Conservation (phyloP, 1,140 invertebrate species). For the Psilanteris sp. region DNA sequence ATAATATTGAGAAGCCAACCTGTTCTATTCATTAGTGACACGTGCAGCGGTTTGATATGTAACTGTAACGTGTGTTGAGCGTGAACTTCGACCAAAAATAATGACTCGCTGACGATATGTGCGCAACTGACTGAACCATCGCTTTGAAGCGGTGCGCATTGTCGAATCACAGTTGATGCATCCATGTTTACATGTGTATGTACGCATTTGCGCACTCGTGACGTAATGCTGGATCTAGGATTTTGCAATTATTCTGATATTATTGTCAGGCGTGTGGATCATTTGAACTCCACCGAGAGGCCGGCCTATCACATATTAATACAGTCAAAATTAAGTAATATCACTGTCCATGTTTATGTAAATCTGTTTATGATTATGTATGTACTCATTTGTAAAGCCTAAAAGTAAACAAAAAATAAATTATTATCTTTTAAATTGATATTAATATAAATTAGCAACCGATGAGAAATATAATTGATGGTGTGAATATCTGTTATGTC, state of each 20-base stretch:
- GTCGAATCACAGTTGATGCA: conserved; percentile 12
- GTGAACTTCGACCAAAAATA: conserved; percentile 55
- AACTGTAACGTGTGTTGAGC: background rate
- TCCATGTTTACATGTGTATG: conserved; percentile 9
- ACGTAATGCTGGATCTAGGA: conserved; percentile 16
- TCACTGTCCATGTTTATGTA: no score
- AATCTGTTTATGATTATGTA: no score
- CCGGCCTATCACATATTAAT: no score
- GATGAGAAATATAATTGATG: no score
- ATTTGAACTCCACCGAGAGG: no score
- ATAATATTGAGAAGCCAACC: conserved; percentile 1
- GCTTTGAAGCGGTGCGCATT: conserved; percentile 23
- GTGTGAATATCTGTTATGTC: no score
- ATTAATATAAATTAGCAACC: no score
- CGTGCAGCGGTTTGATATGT: background rate
- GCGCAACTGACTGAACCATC: conserved; percentile 42
- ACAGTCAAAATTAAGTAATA: no score
- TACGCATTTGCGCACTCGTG: conserved; percentile 45
- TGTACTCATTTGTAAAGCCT: no score
- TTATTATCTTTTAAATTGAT: no score
- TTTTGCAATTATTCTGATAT: background rate
- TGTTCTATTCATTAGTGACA: conserved; percentile 2
- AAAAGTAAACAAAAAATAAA: no score
- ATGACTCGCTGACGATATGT: conserved; percentile 24
- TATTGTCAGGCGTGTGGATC: no score